Percentiles rank a stretch among this genome's conserved stretches.
Evolutionary conservation across 2,797 vertebrate species (phyloP).

Genomic region (Orientallactaga sibirica): DNA sequence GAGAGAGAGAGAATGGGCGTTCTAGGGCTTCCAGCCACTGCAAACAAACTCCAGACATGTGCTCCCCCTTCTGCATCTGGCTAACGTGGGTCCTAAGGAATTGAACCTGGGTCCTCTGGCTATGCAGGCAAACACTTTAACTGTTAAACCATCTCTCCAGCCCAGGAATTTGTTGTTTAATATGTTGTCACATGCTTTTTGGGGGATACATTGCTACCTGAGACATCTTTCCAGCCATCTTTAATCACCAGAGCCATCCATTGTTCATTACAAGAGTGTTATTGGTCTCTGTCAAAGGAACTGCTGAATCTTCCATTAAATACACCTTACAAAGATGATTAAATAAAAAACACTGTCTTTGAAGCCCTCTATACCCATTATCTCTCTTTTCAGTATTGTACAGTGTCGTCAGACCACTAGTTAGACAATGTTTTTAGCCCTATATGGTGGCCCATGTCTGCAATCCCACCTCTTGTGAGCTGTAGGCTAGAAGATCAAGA

Average conservation of each 20-base stretch:
- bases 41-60: too few relatives aligned
- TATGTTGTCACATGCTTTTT: neutral
- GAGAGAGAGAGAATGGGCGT: too few relatives aligned
- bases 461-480: too few relatives aligned
- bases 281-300: slow-evolving; percentile 8
- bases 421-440: neutral
- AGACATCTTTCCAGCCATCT: slow-evolving; percentile 9
- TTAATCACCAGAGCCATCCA: neutral
- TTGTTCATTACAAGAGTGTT: neutral
- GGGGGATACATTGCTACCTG: neutral
- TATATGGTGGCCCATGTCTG: neutral
- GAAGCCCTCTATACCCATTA: neutral
- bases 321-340: slow-evolving; percentile 19
- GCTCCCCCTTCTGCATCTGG: too few relatives aligned
- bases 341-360: slow-evolving; percentile 34
- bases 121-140: too few relatives aligned
- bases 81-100: too few relatives aligned
- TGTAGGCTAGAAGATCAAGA: neutral
- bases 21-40: too few relatives aligned
- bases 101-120: too few relatives aligned
- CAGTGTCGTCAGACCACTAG: neutral
- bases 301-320: slow-evolving; percentile 42
- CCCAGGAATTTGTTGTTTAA: neutral
- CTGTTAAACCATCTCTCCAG: too few relatives aligned
- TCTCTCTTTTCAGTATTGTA: neutral